phyloP scores from a whole-genome alignment of 2,888 invertebrate species.

The Caprella mutica region DNA sequence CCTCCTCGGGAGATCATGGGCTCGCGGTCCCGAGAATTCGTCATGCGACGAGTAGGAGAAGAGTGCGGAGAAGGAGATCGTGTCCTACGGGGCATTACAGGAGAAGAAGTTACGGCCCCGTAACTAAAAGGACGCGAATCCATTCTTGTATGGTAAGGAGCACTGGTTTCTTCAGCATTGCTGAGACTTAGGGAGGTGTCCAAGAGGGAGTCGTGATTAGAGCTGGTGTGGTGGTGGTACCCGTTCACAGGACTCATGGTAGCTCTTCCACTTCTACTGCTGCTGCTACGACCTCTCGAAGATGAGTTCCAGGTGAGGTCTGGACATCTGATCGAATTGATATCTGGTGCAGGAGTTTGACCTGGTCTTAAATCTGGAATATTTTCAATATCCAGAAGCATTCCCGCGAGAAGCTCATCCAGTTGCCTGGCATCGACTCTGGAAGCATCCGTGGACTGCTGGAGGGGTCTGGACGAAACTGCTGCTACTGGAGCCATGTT shows the following conservation, averaged over 20 bases:
- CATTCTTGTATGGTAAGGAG: slow-evolving; percentile 79
- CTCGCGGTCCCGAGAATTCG: slow-evolving; percentile 20
- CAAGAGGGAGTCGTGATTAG: slow-evolving; percentile 30
- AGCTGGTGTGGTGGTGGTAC: slow-evolving; percentile 14
- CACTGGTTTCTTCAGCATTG: slow-evolving; percentile 68
- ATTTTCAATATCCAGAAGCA: slow-evolving; percentile 77
- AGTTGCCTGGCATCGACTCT: slow-evolving; percentile 49
- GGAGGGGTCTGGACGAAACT: slow-evolving; percentile 39
- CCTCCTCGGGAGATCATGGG: slow-evolving; percentile 19
- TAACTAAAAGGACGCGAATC: slow-evolving; percentile 82
- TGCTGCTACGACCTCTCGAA: slow-evolving; percentile 8
- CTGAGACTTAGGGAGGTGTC: slow-evolving; percentile 63
- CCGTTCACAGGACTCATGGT: slow-evolving; percentile 28
- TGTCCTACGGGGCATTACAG: slow-evolving; percentile 18
- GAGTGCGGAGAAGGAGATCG: slow-evolving; percentile 29
- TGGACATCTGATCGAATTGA: slow-evolving; percentile 35
- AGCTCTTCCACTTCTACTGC: slow-evolving; percentile 9
- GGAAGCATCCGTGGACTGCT: slow-evolving; percentile 39
- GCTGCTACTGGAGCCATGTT: slow-evolving; percentile 36
- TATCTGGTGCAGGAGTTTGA: slow-evolving; percentile 34
- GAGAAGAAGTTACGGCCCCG: slow-evolving; percentile 46
- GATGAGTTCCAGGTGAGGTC: slow-evolving; percentile 25
- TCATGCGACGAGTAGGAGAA: slow-evolving; percentile 23
- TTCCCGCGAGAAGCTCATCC: slow-evolving; percentile 71
- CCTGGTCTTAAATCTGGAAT: slow-evolving; percentile 49